Base-by-base conservation (phyloP, 2,113 vertebrate genomes). In the Acrocephalus kingi region DNA sequence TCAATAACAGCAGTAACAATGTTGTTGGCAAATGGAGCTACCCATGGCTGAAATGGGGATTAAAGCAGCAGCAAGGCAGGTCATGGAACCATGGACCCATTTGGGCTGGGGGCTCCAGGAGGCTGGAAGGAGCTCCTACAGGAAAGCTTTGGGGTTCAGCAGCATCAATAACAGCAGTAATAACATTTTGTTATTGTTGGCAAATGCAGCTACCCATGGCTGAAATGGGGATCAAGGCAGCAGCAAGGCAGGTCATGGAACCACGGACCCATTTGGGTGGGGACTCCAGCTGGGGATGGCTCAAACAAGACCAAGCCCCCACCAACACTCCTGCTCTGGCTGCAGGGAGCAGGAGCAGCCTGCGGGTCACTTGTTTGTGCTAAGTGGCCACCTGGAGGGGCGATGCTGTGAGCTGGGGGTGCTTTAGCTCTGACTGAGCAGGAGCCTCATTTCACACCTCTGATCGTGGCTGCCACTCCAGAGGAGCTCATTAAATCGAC, bases 401-500 rank as follows among this genome's bases (percentile, higher is more conserved):
- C 0, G 33, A 7, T 61, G 69, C 88, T 76, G 80, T 27, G 69
- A 75, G 41, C 2, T 52, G 75, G n/a, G 63, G 37, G 20, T 1
- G 10, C 21, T 27, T 82, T 7, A 28, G 52, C 52, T 80, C 59
- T 2, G 3, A 3, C 75, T 41, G 67, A 84, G 84, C 58, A 61
- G 48, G 31, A 81, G 67, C 48, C 23, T 77, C 72, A 24, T 84
- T 81, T 82, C 61, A 51, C 27, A 19, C 1, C 0, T 89, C 66
- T 93, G 80, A 72, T 91, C 6, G 27, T 24, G 84, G 51, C 46
- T 62, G 71, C 16, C 51, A 31, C 78, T 89, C 61, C 74, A 83
- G 89, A 93, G 62, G 64, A 81, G 76, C 63, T 90, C 79, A 80
- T 90, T 94, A 93, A 87, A 94, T 10, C 21, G 4, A 67, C 49